phyloP scores from a whole-genome alignment of 2,797 vertebrate species.

The Eulemur coronatus region DNA sequence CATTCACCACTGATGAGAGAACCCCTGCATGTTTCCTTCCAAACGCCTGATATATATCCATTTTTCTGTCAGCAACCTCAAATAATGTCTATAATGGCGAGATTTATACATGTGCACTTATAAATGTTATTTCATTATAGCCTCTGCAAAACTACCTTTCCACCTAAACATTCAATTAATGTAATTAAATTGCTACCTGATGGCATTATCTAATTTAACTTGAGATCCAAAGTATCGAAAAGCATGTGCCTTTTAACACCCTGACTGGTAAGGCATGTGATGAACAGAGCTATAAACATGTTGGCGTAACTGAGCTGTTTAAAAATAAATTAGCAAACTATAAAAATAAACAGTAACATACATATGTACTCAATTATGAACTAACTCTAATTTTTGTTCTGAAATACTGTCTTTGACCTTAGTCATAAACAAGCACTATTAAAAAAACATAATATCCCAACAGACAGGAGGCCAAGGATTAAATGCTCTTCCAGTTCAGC shows the following conservation, averaged over 20 bases:
- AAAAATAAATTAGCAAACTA: constrained; percentile 91
- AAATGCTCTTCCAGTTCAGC: constrained; percentile 75
- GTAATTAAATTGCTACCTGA: constrained; percentile 88
- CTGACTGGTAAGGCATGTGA: constrained; percentile 84
- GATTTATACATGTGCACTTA: constrained; percentile 80
- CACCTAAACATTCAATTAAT: constrained; percentile 86
- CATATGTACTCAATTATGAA: constrained; percentile 89
- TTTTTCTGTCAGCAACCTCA: constrained; percentile 73
- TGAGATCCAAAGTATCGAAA: constrained; percentile 84
- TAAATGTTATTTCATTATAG: constrained; percentile 82
- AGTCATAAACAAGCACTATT: constrained; percentile 89
- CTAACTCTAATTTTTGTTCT: constrained; percentile 89
- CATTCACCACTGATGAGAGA: not conserved
- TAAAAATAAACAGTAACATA: constrained; percentile 89
- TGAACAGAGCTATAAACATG: constrained; percentile 87
- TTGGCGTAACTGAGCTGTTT: constrained; percentile 87
- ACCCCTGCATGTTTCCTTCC: constrained; percentile 42
- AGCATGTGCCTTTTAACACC: constrained; percentile 85
- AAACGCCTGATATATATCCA: constrained; percentile 40
- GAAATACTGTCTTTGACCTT: constrained; percentile 89
- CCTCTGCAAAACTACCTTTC: constrained; percentile 83
- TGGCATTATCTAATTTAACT: constrained; percentile 86
- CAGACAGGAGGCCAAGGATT: constrained; percentile 87
- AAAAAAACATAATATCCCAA: constrained; percentile 87
- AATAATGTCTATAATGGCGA: constrained; percentile 77